phyloP scores from a whole-genome alignment of 2,797 vertebrate species.

The Bradypodion ventrale region DNA sequence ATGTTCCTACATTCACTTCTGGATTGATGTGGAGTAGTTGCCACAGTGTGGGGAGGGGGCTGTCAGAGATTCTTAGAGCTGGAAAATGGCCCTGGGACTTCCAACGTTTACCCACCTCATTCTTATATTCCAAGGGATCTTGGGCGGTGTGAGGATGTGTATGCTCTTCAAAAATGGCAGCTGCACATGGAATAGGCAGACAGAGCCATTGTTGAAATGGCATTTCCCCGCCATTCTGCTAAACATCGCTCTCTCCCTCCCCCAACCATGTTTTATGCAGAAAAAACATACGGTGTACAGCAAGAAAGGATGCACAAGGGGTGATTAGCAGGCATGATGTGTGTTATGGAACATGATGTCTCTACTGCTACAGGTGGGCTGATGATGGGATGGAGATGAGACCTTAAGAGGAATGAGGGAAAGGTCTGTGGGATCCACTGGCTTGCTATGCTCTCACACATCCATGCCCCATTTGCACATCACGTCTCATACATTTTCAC shows the following conservation, averaged over 20 bases:
- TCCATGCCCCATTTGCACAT: neutral
- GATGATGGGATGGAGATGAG: constrained; percentile 33
- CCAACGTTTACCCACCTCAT: neutral
- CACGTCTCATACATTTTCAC: neutral
- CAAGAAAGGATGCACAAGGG: neutral
- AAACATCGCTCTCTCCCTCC: neutral
- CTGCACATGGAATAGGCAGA: too few species aligned
- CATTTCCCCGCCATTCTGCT: too few species aligned
- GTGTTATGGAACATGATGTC: neutral
- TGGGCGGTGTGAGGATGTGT: too few species aligned
- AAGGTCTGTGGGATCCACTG: neutral
- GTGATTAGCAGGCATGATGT: neutral
- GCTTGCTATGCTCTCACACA: neutral
- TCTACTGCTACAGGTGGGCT: neutral
- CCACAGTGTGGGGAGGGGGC: too few species aligned
- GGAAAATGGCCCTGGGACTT: too few species aligned
- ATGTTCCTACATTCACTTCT: too few species aligned
- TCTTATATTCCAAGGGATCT: too few species aligned
- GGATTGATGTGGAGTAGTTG: too few species aligned
- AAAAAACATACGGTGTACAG: neutral
- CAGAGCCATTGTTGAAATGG: neutral
- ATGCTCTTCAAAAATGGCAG: too few species aligned
- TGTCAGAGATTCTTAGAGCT: too few species aligned
- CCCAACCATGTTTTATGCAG: neutral
- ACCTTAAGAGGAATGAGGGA: neutral